phyloP scores from a whole-genome alignment of 2,113 vertebrate genomes.

The Periophthalmodon schlosseri region DNA sequence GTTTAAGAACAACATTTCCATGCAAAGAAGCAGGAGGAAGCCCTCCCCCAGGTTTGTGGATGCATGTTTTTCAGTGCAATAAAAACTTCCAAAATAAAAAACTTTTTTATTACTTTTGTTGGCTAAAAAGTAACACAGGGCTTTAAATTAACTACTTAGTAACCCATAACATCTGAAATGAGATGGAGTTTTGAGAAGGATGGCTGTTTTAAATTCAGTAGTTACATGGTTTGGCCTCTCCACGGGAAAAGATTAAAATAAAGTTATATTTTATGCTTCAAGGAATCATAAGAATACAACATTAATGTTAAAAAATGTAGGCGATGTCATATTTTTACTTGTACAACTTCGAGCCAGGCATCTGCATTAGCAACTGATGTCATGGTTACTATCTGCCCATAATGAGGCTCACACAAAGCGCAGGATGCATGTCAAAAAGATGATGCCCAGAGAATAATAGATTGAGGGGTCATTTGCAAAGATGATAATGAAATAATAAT shows the following conservation, averaged over 20 bases:
- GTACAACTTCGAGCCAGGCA: background rate
- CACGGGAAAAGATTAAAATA: background rate
- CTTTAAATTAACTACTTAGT: background rate
- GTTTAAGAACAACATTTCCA: too few species aligned
- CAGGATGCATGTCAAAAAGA: constrained; percentile 17
- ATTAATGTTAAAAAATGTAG: background rate
- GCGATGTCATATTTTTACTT: background rate
- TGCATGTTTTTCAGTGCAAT: too few species aligned
- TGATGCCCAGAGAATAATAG: constrained; percentile 29
- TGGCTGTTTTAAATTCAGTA: background rate
- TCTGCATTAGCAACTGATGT: constrained; percentile 9
- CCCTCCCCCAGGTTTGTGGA: too few species aligned
- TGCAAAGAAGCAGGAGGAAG: too few species aligned
- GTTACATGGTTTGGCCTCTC: background rate
- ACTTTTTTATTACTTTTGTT: too few species aligned
- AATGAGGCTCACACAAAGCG: constrained; percentile 20
- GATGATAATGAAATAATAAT: constrained; percentile 77
- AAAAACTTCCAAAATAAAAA: too few species aligned
- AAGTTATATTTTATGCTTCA: background rate
- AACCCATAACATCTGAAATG: background rate
- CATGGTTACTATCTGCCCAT: background rate
- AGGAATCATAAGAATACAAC: background rate
- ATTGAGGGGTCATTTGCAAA: constrained; percentile 68
- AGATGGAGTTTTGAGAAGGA: background rate
- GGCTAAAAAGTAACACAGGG: too few species aligned